phyloP scores from a whole-genome alignment of 2,113 vertebrate genomes.

The Micromys minutus region DNA sequence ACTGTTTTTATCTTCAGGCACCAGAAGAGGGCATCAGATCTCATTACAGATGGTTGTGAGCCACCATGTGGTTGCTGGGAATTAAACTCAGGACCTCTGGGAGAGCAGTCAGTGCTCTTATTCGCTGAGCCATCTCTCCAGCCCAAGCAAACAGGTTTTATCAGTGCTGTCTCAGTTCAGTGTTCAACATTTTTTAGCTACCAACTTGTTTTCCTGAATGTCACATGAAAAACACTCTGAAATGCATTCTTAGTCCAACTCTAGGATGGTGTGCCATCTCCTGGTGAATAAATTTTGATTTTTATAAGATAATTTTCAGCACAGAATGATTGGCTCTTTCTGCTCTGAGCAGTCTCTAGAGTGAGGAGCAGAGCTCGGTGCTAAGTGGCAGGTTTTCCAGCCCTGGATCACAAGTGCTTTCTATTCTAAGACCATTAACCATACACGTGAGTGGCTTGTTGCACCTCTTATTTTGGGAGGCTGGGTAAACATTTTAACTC shows the following conservation, averaged over 20 bases:
- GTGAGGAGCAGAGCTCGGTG: not conserved
- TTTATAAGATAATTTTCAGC: not conserved
- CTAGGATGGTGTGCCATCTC: not conserved
- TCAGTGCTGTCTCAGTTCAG: not conserved
- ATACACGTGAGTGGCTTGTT: not conserved
- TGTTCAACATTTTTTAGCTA: not conserved
- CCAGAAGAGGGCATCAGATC: too few relatives aligned
- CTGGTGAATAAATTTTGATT: not conserved
- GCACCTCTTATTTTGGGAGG: constrained; percentile 37
- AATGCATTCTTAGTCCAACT: not conserved
- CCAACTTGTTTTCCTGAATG: not conserved
- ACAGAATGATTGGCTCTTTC: not conserved
- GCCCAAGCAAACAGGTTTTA: not conserved
- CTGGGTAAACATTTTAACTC: not conserved
- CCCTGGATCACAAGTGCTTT: not conserved
- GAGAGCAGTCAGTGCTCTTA: too few relatives aligned
- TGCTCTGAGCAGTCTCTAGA: not conserved
- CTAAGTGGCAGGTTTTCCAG: not conserved
- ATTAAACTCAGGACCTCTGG: too few relatives aligned
- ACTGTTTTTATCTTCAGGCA: too few relatives aligned
- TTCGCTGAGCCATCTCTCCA: too few relatives aligned
- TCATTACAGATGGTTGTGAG: too few relatives aligned
- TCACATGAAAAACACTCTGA: not conserved
- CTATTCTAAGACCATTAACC: not conserved
- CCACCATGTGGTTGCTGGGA: too few relatives aligned